Evolutionary conservation across 2,113 vertebrate genomes (phyloP).

Genomic region (Anoura caudifer): DNA sequence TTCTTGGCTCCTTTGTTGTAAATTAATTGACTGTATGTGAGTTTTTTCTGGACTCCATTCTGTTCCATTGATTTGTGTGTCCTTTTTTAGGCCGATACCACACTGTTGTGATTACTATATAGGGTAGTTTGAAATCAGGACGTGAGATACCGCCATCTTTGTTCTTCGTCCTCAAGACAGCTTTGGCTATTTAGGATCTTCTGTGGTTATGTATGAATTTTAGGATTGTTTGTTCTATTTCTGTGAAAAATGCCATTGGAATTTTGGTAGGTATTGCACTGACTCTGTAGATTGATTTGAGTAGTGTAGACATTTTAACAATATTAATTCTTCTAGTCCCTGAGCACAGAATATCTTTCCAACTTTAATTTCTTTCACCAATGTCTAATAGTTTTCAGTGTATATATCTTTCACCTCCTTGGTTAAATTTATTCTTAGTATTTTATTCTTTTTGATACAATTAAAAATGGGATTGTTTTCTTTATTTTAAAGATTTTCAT

Average conservation of each 20-base stretch:
- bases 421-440: conserved; percentile 9
- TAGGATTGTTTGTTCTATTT: neutral
- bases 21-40: neutral
- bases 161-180: too few relatives aligned
- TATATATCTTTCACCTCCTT: neutral
- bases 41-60: neutral
- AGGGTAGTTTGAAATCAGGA: neutral
- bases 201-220: neutral
- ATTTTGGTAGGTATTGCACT: neutral
- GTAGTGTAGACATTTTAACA: neutral
- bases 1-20: neutral
- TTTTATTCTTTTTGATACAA: neutral
- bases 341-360: neutral
- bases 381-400: neutral
- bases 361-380: neutral
- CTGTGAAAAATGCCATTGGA: neutral
- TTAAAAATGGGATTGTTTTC: neutral
- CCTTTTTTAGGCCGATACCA: neutral
- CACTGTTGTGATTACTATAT: neutral
- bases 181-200: neutral
- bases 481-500: too few relatives aligned
- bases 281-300: neutral
- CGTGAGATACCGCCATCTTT: neutral
- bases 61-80: neutral
- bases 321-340: neutral